Evolutionary conservation across 2,888 invertebrate genomes (phyloP).

Genomic region (Caenorhabditis auriculariae): DNA sequence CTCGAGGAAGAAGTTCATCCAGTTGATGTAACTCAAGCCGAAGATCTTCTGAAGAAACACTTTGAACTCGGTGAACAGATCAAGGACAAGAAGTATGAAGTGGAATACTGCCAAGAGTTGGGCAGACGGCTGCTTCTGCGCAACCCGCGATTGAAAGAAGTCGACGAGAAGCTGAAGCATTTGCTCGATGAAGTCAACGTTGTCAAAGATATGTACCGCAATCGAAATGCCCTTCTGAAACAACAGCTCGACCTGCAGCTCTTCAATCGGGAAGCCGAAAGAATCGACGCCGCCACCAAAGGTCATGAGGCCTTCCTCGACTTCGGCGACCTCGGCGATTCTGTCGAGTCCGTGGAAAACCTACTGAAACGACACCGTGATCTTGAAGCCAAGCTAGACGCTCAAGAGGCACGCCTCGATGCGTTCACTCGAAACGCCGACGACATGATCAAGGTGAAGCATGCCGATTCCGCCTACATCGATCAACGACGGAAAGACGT

Average conservation of each 20-base stretch:
- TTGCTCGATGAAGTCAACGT: conserved; percentile 33
- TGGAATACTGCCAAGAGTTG: conserved; percentile 79
- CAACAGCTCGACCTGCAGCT: conserved; percentile 84
- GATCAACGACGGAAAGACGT: conserved; percentile 66
- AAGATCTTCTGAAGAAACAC: conserved; percentile 84
- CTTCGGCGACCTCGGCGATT: conserved; percentile 76
- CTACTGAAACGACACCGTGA: conserved; percentile 88
- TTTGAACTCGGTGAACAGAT: conserved; percentile 80
- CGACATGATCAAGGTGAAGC: conserved; percentile 77
- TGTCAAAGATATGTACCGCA: conserved; percentile 65
- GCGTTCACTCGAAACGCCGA: conserved; percentile 82
- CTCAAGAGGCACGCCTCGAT: conserved; percentile 87
- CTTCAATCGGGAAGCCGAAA: conserved; percentile 93
- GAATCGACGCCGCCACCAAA: conserved; percentile 90
- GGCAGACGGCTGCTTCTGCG: conserved; percentile 69
- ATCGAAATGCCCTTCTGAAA: conserved; percentile 81
- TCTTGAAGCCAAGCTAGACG: conserved; percentile 85
- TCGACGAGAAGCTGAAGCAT: conserved; percentile 35
- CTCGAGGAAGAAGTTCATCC: conserved; percentile 39
- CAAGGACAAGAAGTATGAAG: conserved; percentile 53
- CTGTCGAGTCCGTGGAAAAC: conserved; percentile 76
- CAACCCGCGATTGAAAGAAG: conserved; percentile 67
- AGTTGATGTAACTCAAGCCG: conserved; percentile 80
- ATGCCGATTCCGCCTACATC: conserved; percentile 51
- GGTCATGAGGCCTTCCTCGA: conserved; percentile 92